Conservation (phyloP, 2,888 invertebrate genomes). For the Lasioglossum leucozonium region DNA sequence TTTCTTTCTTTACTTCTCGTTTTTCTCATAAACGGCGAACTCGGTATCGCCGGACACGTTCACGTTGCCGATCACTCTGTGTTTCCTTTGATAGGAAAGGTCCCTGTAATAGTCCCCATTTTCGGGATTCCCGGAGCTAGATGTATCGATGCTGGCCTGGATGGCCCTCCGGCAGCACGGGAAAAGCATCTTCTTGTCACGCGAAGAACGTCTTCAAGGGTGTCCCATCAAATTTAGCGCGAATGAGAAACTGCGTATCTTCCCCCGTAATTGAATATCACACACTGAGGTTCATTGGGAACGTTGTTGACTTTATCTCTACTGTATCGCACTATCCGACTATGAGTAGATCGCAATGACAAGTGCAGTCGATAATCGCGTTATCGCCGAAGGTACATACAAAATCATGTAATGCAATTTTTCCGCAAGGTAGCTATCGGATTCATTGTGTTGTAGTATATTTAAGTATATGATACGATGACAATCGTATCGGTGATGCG, state of each 20-base stretch:
- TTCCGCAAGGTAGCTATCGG: conserved; percentile 15
- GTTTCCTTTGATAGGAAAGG: conserved; percentile 67
- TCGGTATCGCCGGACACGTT: conserved; percentile 39
- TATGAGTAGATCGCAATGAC: neutral
- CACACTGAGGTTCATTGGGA: neutral
- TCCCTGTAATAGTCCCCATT: conserved; percentile 64
- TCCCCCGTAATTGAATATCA: neutral
- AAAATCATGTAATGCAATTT: neutral
- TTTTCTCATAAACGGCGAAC: conserved; percentile 58
- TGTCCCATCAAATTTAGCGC: neutral
- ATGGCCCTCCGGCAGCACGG: conserved; percentile 21
- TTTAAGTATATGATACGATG: neutral
- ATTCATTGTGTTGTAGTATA: neutral
- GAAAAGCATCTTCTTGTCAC: conserved; percentile 51
- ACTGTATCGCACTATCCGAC: neutral
- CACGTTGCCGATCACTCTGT: conserved; percentile 70
- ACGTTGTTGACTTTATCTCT: conserved; percentile 49
- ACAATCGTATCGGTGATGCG: neutral
- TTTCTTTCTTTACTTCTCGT: conserved; percentile 57
- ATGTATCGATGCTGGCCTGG: neutral
- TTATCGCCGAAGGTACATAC: conserved; percentile 1
- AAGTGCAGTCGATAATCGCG: conserved; percentile 35
- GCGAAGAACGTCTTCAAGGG: neutral
- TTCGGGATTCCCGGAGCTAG: neutral
- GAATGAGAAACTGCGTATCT: neutral